These are phyloP conservation scores for Cistogaster globosa DNA, from an alignment of 2,888 invertebrate species.

Conservation along the genomic window DNA sequence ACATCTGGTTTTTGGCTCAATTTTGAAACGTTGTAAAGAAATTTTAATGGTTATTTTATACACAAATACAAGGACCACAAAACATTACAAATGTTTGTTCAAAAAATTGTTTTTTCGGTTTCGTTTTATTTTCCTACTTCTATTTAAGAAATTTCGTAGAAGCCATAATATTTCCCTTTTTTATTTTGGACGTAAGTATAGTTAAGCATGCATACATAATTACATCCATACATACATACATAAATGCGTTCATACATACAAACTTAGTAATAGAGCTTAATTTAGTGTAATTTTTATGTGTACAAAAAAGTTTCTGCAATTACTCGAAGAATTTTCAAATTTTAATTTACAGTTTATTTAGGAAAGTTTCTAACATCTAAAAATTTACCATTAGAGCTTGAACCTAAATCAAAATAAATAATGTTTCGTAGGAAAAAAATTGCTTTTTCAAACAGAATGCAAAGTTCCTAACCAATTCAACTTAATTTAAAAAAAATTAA, in stretches of 20 bases:
- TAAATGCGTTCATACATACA: too few relatives aligned
- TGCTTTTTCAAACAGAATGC: neutral
- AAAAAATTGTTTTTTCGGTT: constrained; percentile 23
- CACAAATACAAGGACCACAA: neutral
- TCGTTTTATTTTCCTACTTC: neutral
- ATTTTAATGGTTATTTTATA: constrained; percentile 13
- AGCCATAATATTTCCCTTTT: constrained; percentile 43
- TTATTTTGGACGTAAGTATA: neutral
- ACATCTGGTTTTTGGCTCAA: constrained; percentile 63
- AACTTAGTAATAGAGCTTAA: too few relatives aligned
- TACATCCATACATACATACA: too few relatives aligned
- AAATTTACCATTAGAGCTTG: too few relatives aligned
- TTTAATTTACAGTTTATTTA: too few relatives aligned
- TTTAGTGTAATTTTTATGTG: too few relatives aligned
- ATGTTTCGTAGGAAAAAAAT: too few relatives aligned
- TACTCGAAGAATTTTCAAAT: too few relatives aligned
- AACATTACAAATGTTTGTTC: constrained; percentile 11
- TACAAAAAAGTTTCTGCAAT: too few relatives aligned
- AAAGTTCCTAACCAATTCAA: neutral
- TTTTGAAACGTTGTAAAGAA: constrained; percentile 46
- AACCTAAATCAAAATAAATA: too few relatives aligned
- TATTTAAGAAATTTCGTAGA: constrained; percentile 43
- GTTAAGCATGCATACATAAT: neutral
- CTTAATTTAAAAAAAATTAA: neutral
- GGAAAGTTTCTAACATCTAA: too few relatives aligned